Percentiles rank a stretch among this genome's conserved stretches.
Evolutionary conservation across 2,113 vertebrate species (phyloP).

Genomic region (Lepidothrix coronata): DNA sequence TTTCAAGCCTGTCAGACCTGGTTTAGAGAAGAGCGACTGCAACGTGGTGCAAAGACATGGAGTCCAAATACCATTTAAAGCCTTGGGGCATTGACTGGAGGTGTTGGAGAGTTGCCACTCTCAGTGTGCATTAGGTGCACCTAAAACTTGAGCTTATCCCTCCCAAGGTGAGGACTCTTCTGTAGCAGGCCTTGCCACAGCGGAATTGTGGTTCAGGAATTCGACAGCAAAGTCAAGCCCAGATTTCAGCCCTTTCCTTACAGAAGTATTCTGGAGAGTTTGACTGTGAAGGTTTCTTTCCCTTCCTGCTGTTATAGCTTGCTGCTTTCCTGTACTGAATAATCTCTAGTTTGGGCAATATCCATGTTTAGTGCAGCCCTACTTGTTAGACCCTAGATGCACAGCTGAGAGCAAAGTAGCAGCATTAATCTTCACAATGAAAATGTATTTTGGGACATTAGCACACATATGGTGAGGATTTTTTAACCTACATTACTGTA

Average conservation of each 20-base stretch:
- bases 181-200: background rate
- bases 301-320: background rate
- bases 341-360: background rate
- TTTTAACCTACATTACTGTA: conserved; percentile 30
- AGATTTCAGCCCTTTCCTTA: background rate
- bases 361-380: background rate
- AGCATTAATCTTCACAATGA: background rate
- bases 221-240: background rate
- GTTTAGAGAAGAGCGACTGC: background rate
- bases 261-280: background rate
- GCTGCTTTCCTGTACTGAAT: background rate
- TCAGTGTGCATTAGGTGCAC: background rate
- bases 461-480: conserved; percentile 8
- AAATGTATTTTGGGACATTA: conserved; percentile 40
- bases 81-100: rapidly evolving
- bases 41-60: background rate
- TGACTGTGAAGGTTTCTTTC: background rate
- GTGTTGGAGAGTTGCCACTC: background rate
- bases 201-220: background rate
- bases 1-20: background rate
- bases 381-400: background rate
- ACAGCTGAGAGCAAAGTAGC: background rate
- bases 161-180: background rate
- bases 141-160: background rate
- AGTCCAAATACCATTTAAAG: background rate